Base-by-base conservation (phyloP, 2,113 vertebrate genomes). In the Osmerus eperlanus region DNA sequence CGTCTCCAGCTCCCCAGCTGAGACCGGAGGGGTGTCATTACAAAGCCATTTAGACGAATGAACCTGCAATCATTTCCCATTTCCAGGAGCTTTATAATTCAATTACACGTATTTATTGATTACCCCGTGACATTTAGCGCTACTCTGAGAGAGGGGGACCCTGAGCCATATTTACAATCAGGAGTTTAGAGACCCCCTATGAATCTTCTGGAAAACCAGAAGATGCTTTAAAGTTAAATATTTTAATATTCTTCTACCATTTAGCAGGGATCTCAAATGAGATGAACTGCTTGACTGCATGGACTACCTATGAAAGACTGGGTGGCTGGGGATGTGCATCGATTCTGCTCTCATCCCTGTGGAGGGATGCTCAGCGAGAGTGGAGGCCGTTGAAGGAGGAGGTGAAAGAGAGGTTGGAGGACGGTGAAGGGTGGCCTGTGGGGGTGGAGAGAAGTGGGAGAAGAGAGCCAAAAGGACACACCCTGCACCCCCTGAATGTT, bases 91-190 rank as follows among this genome's bases (percentile, higher is more conserved):
- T 59, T 78, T 74, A 78, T 74, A 74, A 78, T 70, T 78, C 67
- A 78, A 78, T 78, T 78, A 78, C 67, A 41, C 76, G 69, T 63
- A 70, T 64, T 78, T 73, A 78, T 78, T 63, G 71, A 78, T 78
- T 56, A 70, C 71, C 52, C 67, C 60, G 55, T 28, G 60, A 60
- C 71, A 41, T 74, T 78, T 78, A 73, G 69, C 73, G 71, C 71
- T 61, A 28, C 66, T 70, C 70, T 78, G 61, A 73, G 59, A 66
- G 60, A 36, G 32, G 32, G 68, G 64, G 13, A n/a, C 54, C n/a
- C 5, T 12, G 54, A 73, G 71, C 73, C 69, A 70, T 78, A 78
- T 78, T 78, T 73, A 78, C 65, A 73, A 47, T 59, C 71, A 70
- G 21, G 65, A 68, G 54, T 69, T 78, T 25, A 69, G 66, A 69